Evolutionary conservation across 2,888 invertebrate species (phyloP).

Genomic region (Nysson spinosus): DNA sequence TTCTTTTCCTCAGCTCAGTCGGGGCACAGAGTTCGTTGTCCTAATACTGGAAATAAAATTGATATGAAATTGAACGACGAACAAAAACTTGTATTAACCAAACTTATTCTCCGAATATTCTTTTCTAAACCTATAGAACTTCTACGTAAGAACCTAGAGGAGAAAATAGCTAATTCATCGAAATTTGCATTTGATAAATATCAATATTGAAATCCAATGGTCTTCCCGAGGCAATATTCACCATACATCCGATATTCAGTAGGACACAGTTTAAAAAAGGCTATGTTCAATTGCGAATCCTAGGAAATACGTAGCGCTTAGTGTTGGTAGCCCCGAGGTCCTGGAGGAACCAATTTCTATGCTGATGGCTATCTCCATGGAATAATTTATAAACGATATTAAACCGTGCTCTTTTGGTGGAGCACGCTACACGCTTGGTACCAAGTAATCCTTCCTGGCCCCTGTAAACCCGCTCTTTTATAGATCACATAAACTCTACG

Average conservation of each 20-base stretch:
- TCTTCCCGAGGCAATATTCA: too few species aligned
- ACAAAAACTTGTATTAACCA: too few species aligned
- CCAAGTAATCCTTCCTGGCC: slow-evolving; percentile 43
- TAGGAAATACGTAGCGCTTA: slow-evolving; percentile 39
- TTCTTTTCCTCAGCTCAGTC: too few species aligned
- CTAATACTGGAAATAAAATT: too few species aligned
- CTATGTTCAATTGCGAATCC: slow-evolving; percentile 34
- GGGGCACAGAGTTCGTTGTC: too few species aligned
- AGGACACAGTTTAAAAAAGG: slow-evolving; percentile 32
- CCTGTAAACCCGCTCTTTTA: slow-evolving; percentile 1
- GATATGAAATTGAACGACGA: too few species aligned
- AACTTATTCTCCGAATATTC: too few species aligned
- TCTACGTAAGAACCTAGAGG: too few species aligned
- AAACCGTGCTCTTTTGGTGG: slow-evolving; percentile 62
- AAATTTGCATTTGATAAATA: too few species aligned
- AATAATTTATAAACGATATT: slow-evolving; percentile 71
- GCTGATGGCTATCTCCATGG: slow-evolving; percentile 67
- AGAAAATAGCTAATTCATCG: too few species aligned
- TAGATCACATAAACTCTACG: slow-evolving; percentile 5
- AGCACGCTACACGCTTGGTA: slow-evolving; percentile 55
- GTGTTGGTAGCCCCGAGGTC: slow-evolving; percentile 35
- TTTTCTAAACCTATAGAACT: too few species aligned
- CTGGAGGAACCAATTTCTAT: slow-evolving; percentile 67
- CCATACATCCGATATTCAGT: not conserved
- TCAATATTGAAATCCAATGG: too few species aligned